These are phyloP conservation scores for Cyprinus carpio DNA, from an alignment of 2,113 vertebrate species.

Conservation along the genomic window DNA sequence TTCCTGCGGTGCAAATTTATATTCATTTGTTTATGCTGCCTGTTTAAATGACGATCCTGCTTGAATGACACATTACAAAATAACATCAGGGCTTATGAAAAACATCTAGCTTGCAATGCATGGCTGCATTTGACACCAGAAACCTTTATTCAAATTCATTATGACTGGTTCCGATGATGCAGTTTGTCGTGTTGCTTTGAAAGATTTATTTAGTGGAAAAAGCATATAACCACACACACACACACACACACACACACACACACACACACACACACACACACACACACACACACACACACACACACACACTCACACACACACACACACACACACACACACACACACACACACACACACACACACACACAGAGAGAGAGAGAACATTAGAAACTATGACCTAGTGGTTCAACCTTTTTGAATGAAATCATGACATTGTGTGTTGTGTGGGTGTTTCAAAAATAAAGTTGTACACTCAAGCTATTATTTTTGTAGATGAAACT, in stretches of 20 bases:
- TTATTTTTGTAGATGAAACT: neutral
- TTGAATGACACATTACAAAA: neutral
- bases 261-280: too few species aligned
- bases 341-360: too few species aligned
- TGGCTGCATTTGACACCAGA: neutral
- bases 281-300: neutral
- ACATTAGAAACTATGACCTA: neutral
- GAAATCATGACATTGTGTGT: conserved; percentile 1
- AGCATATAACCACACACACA: neutral
- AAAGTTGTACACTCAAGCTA: conserved; percentile 11
- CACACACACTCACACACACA: too few species aligned
- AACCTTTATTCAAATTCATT: neutral
- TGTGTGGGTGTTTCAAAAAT: neutral
- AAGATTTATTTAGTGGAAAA: neutral
- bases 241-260: too few species aligned
- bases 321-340: too few species aligned
- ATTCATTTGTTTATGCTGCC: neutral
- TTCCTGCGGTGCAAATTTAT: neutral
- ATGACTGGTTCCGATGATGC: neutral
- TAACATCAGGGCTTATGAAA: neutral
- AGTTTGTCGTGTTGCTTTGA: neutral
- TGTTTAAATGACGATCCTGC: neutral
- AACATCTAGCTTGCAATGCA: neutral
- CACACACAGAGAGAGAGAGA: neutral
- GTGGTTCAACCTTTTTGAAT: neutral